Conservation (phyloP, 2,797 vertebrate species). For the Nyctalus aviator region DNA sequence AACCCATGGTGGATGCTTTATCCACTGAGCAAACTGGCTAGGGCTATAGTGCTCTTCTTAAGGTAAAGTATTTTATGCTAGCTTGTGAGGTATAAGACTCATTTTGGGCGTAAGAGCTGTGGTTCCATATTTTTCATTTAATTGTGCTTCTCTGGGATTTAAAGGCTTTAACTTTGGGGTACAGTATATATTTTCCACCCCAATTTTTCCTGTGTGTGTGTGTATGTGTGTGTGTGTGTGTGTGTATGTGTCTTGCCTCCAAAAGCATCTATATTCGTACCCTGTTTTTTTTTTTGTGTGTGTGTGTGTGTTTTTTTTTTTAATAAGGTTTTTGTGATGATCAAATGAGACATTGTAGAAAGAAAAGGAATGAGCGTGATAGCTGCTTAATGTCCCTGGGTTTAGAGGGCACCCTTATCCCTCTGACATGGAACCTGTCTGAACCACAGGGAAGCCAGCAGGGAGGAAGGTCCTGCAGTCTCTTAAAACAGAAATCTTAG, state of each 20-base stretch:
- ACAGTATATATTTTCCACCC: neutral
- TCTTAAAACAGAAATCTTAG: neutral
- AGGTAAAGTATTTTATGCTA: neutral
- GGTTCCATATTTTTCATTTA: neutral
- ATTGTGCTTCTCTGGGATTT: neutral
- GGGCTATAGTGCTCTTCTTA: neutral
- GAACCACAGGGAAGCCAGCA: neutral
- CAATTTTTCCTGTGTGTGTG: neutral
- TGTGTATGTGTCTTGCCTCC: neutral
- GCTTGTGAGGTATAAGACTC: neutral
- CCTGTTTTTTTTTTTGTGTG: neutral
- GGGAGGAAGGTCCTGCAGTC: neutral
- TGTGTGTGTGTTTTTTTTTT: neutral
- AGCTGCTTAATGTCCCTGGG: neutral
- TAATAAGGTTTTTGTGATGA: neutral
- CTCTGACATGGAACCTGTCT: neutral
- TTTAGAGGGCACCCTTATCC: neutral
- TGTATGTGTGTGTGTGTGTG: neutral
- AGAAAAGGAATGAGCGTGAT: neutral
- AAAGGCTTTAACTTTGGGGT: neutral
- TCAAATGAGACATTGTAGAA: neutral
- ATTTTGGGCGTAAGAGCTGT: neutral
- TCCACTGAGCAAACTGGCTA: too few species aligned
- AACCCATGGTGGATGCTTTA: too few species aligned
- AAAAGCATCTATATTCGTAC: neutral